phyloP scores from a whole-genome alignment of 1,140 invertebrate species.

The Ips nitidus region DNA sequence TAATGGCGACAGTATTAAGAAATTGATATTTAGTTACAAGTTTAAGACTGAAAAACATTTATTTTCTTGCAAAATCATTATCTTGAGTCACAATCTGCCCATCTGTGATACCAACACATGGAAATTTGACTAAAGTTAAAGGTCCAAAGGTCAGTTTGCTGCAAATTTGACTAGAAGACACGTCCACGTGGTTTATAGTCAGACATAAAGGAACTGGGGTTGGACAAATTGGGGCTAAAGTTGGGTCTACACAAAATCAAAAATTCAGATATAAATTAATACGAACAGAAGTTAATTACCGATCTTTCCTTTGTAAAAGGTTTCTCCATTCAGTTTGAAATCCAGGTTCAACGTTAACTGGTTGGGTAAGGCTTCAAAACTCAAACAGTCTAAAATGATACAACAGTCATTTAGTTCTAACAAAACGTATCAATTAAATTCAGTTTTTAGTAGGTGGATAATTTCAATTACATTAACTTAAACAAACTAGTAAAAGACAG shows the following conservation, averaged over 20 bases:
- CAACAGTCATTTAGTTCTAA: too few relatives aligned
- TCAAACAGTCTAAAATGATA: conserved; percentile 31
- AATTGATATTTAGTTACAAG: too few relatives aligned
- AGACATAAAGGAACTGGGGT: conserved; percentile 31
- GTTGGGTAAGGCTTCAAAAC: conserved; percentile 19
- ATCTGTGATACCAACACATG: conserved; percentile 32
- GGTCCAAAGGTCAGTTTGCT: conserved; percentile 34
- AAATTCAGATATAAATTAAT: conserved; percentile 1
- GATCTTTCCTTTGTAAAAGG: conserved; percentile 34
- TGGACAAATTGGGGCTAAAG: conserved; percentile 34
- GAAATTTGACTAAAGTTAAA: conserved; percentile 36
- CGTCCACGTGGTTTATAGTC: conserved; percentile 35
- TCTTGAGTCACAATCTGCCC: conserved; percentile 20
- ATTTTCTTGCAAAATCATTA: conserved; percentile 4
- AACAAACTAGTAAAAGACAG: too few relatives aligned
- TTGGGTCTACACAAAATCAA: conserved; percentile 35
- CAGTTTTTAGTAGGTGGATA: too few relatives aligned
- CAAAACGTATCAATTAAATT: too few relatives aligned
- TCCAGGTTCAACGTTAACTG: conserved; percentile 31
- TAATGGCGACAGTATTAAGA: background rate
- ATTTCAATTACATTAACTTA: too few relatives aligned
- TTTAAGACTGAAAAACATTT: too few relatives aligned
- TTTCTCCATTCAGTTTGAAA: conserved; percentile 28
- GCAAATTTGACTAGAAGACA: conserved; percentile 33
- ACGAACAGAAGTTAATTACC: conserved; percentile 12